Evolutionary conservation across 2,797 vertebrate genomes (phyloP).

Genomic region (Hydrolagus colliei): DNA sequence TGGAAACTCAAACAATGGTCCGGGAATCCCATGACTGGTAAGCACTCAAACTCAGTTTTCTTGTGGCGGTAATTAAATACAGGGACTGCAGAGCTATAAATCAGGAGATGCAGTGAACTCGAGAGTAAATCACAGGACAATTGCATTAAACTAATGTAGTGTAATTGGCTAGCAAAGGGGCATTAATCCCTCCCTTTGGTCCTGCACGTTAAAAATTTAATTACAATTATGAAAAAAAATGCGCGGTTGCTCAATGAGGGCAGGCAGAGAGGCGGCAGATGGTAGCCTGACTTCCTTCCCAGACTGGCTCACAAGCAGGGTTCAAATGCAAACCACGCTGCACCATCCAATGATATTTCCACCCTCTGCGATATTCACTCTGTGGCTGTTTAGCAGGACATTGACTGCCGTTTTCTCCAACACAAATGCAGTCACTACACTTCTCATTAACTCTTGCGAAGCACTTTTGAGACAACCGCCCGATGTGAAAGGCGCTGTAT

Average conservation of each 20-base stretch:
- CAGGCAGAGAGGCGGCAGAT: background rate
- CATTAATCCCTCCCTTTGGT: slow-evolving; percentile 4
- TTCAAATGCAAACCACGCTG: too few species aligned
- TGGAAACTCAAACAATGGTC: background rate
- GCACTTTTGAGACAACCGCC: too few species aligned
- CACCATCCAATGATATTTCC: too few species aligned
- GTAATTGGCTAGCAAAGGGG: background rate
- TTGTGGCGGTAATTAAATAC: background rate
- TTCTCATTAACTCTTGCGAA: too few species aligned
- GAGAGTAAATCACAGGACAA: background rate
- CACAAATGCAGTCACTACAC: too few species aligned
- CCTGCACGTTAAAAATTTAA: background rate
- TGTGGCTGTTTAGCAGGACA: too few species aligned
- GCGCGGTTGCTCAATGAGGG: too few species aligned
- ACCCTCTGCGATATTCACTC: too few species aligned
- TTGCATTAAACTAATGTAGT: background rate
- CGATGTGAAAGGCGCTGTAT: too few species aligned
- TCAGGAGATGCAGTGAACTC: too few species aligned
- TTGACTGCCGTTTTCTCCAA: too few species aligned
- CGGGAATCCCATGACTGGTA: background rate
- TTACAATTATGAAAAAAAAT: background rate
- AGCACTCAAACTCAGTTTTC: background rate
- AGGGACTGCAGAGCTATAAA: background rate
- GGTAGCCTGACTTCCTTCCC: background rate
- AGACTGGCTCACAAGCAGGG: slow-evolving; percentile 38